Evolutionary conservation across 2,113 vertebrate species (phyloP).

Genomic region (Hiodon tergisus): DNA sequence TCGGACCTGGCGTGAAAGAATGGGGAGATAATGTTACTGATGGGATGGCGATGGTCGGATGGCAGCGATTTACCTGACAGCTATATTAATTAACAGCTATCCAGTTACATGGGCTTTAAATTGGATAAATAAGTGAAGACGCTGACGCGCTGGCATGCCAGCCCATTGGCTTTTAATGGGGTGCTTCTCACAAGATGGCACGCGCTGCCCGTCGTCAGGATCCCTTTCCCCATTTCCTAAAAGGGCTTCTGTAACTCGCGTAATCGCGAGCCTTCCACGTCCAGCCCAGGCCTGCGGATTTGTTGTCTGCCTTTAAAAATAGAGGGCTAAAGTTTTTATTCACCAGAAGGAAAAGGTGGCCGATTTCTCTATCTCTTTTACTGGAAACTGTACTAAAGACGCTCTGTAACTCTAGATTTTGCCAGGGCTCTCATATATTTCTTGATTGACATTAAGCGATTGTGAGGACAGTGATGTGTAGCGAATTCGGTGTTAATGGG

Average conservation of each 20-base stretch:
- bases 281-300: neutral
- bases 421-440: no score
- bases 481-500: no score
- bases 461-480: no score
- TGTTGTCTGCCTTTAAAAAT: neutral
- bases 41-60: slow-evolving; percentile 65
- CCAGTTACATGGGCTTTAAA: slow-evolving; percentile 62
- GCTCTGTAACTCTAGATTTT: no score
- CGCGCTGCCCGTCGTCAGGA: slow-evolving; percentile 15
- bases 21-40: slow-evolving; percentile 68
- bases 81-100: slow-evolving; percentile 76
- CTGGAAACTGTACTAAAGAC: no score
- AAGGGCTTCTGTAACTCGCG: slow-evolving; percentile 23
- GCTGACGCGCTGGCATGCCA: slow-evolving; percentile 25
- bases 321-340: neutral
- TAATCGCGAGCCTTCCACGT: neutral
- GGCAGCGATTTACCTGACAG: slow-evolving; percentile 68
- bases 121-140: slow-evolving; percentile 36
- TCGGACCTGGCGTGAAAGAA: slow-evolving; percentile 47
- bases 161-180: slow-evolving; percentile 32
- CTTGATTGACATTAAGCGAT: no score
- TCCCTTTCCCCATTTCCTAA: slow-evolving; percentile 35
- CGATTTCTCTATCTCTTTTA: no score
- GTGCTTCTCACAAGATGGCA: slow-evolving; percentile 4
- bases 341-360: no score